These are phyloP conservation scores for Drosophila picticornis DNA, from an alignment of 2,888 invertebrate species.

Conservation along the genomic window DNA sequence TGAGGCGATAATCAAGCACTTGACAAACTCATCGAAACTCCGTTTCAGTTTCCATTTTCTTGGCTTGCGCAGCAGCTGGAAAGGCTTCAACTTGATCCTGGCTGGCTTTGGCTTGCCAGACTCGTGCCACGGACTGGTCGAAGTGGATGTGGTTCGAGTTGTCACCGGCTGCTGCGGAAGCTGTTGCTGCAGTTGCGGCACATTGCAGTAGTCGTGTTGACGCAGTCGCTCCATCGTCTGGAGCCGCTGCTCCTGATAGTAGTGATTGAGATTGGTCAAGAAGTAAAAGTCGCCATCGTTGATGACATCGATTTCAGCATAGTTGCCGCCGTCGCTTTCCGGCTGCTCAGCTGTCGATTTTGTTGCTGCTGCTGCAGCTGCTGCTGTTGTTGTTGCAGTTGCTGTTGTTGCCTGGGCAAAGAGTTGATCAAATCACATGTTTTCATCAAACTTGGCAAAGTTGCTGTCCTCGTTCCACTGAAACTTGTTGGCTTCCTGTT, in stretches of 20 bases:
- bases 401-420: slow-evolving; percentile 69
- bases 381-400: not conserved
- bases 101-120: slow-evolving; percentile 24
- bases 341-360: slow-evolving; percentile 7
- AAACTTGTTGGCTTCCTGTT: slow-evolving; percentile 63
- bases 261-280: slow-evolving; percentile 81
- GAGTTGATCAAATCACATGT: slow-evolving; percentile 85
- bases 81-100: slow-evolving; percentile 30
- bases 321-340: slow-evolving; percentile 56
- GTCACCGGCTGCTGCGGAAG: slow-evolving; percentile 9
- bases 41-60: slow-evolving; percentile 80
- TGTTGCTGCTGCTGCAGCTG: slow-evolving; percentile 33
- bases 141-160: slow-evolving; percentile 56
- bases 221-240: slow-evolving; percentile 38
- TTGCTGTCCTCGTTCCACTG: slow-evolving; percentile 84
- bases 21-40: slow-evolving; percentile 66
- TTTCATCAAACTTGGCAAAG: slow-evolving; percentile 86
- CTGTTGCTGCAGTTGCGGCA: slow-evolving; percentile 44
- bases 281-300: slow-evolving; percentile 76
- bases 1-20: slow-evolving; percentile 71
- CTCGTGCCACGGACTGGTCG: slow-evolving; percentile 73
- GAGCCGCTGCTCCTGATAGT: slow-evolving; percentile 75
- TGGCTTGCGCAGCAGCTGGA: slow-evolving; percentile 74
- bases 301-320: slow-evolving; percentile 82
- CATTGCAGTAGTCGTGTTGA: slow-evolving; percentile 57